Base-by-base conservation (phyloP, 2,888 invertebrate genomes). In the Rhagophthalmus giganteus region DNA sequence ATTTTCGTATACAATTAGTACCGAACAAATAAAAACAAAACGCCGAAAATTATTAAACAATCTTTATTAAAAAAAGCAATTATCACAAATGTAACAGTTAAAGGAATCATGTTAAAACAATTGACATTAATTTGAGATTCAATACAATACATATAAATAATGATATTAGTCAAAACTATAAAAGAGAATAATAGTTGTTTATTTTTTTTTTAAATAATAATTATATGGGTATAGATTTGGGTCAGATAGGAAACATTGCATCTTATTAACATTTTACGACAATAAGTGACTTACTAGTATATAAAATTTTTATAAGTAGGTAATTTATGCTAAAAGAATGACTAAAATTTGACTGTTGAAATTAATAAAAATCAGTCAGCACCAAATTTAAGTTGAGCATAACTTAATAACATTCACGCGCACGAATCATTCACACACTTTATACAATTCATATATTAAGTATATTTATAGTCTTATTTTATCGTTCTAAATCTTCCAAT, bases 41-140 rank as follows among this genome's bases (percentile, higher is more conserved):
- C 7, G 2, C 3, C 3, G n/a, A 2, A 35, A 12, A 66, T 65
- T 67, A 74, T 72, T 72, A 73, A 75, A 74, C 70, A 73, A 72
- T 69, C 64, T 74, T 75, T 74, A 74, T 75, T 74, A 74, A 45
- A 72, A 71, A 73, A 75, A 76, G 74, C 74, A 72, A 74, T 75
- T 76, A 76, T 76, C 76, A 76, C 76, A 76, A 73, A 72, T 67
- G 72, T 74, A 74, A 74, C 75, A 74, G 73, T 73, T 72, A 71
- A 70, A 53, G 69, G 69, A 74, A 71, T 72, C 71, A 59, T 63
- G 57, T 57, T 68, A 64, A 64, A 68, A 61, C 48, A 57, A 64
- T 64, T 62, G 67, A 58, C 62, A 60, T 57, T 65, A 59, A 62
- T 47, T 56, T 63, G 40, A 61, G 59, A 57, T 58, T 60, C 57